These are phyloP conservation scores for Calosoma granatense DNA, from an alignment of 1,140 invertebrate genomes.

Conservation along the genomic window DNA sequence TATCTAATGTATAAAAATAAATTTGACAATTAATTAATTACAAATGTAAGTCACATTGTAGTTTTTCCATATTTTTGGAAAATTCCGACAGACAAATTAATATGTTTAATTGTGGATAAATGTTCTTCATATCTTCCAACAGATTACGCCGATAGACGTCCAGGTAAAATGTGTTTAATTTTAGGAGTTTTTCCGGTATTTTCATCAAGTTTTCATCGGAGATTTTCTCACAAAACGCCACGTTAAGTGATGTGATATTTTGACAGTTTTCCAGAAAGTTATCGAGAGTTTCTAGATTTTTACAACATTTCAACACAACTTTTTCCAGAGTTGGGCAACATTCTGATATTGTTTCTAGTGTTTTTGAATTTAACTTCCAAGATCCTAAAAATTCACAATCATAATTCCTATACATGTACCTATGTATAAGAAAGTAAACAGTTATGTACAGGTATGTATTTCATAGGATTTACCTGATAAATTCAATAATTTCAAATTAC, in stretches of 20 bases:
- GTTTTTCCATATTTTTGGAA: constrained; percentile 1
- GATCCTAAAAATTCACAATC: constrained; percentile 15
- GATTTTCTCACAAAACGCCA: constrained; percentile 15
- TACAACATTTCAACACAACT: constrained; percentile 17
- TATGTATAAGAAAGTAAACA: background rate
- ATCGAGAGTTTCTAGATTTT: constrained; percentile 13
- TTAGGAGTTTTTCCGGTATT: constrained; percentile 12
- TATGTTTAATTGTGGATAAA: constrained; percentile 10
- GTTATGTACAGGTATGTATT: background rate
- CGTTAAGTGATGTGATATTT: constrained; percentile 15
- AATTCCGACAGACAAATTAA: constrained; percentile 10
- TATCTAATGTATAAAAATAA: background rate
- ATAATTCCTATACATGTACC: no score
- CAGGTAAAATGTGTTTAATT: constrained; percentile 14
- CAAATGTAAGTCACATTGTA: no score
- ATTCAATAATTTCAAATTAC: constrained; percentile 16
- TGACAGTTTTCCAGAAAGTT: constrained; percentile 10
- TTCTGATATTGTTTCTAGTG: constrained; percentile 11
- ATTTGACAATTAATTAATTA: background rate
- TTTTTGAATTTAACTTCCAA: constrained; percentile 4
- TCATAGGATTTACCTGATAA: constrained; percentile 16
- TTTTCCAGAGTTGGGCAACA: constrained; percentile 14
- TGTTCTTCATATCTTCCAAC: background rate
- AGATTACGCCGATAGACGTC: background rate
- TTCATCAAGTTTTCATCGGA: background rate